phyloP scores from a whole-genome alignment of 64 coral and sea anemone species.

The Exaiptasia diaphana region DNA sequence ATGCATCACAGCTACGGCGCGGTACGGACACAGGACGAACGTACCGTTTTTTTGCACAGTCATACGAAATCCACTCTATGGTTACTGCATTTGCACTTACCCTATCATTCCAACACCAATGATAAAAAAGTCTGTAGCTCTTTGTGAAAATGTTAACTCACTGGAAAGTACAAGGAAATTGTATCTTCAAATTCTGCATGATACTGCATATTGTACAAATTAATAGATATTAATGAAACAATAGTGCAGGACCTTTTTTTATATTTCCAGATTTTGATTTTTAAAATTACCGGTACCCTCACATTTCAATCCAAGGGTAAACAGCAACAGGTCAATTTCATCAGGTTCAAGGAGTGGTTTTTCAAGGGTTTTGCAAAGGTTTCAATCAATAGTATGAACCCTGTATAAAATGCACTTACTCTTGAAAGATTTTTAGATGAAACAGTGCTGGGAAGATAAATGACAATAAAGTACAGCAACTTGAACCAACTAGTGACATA shows the following conservation, averaged over 20 bases:
- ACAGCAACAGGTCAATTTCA: neutral
- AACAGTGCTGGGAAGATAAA: constrained; percentile 91
- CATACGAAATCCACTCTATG: too few species aligned
- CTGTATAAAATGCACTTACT: constrained; percentile 34
- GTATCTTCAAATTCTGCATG: too few species aligned
- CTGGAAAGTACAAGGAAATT: too few species aligned
- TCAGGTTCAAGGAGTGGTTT: neutral
- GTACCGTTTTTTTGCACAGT: too few species aligned
- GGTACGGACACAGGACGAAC: too few species aligned
- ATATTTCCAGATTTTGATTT: neutral
- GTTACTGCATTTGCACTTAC: neutral
- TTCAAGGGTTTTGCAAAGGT: neutral
- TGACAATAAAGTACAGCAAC: constrained; percentile 78
- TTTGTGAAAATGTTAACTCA: neutral
- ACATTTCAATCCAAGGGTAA: neutral
- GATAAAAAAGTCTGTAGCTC: neutral
- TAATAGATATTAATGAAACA: neutral
- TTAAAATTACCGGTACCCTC: neutral
- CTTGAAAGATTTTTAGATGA: constrained; percentile 91
- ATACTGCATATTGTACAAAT: too few species aligned
- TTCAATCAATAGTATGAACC: neutral
- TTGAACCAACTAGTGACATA: constrained; percentile 95
- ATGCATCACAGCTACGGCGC: too few species aligned
- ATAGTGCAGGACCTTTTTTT: neutral
- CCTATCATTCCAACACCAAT: neutral